phyloP scores from a whole-genome alignment of 2,888 invertebrate genomes.

The Drosophila gaucha region DNA sequence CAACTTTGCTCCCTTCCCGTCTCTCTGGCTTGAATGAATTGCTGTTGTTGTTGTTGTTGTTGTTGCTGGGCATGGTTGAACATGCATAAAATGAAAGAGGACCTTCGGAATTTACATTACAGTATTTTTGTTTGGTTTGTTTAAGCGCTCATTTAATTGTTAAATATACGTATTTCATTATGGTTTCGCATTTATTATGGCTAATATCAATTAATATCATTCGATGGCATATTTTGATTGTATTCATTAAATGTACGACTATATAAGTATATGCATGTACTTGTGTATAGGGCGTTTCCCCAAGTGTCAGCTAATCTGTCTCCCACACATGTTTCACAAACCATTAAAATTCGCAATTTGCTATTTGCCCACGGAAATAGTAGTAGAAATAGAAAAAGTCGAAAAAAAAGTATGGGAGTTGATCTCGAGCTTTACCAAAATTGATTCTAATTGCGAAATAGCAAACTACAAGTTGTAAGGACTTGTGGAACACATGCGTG shows the following conservation, averaged over 20 bases:
- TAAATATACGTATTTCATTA: slow-evolving; percentile 29
- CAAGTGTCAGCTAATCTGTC: slow-evolving; percentile 32
- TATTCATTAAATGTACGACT: slow-evolving; percentile 56
- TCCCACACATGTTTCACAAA: slow-evolving; percentile 22
- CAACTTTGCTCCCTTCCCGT: not conserved
- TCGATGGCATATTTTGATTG: slow-evolving; percentile 80
- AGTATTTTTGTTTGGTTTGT: slow-evolving; percentile 14
- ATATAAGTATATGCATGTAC: slow-evolving; percentile 37
- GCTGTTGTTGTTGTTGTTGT: slow-evolving; percentile 6
- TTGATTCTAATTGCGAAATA: slow-evolving; percentile 1
- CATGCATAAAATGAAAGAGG: slow-evolving; percentile 36
- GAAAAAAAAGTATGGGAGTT: slow-evolving; percentile 4
- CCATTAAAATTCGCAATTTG: slow-evolving; percentile 24
- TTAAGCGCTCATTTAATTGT: slow-evolving; percentile 30
- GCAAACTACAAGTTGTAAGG: slow-evolving; percentile 22
- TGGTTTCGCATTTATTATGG: slow-evolving; percentile 51
- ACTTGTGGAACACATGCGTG: slow-evolving; percentile 28
- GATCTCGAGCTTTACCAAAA: slow-evolving; percentile 25
- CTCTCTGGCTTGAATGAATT: slow-evolving; percentile 10
- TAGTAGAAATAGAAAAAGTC: too few relatives aligned
- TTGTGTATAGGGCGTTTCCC: slow-evolving; percentile 36
- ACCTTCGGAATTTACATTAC: slow-evolving; percentile 30
- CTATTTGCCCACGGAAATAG: too few relatives aligned
- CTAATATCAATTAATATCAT: slow-evolving; percentile 78
- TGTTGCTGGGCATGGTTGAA: slow-evolving; percentile 20